Percentiles rank a stretch among this genome's conserved stretches.
Conservation (phyloP, 2,888 invertebrate genomes). For the Cinara cedri region DNA sequence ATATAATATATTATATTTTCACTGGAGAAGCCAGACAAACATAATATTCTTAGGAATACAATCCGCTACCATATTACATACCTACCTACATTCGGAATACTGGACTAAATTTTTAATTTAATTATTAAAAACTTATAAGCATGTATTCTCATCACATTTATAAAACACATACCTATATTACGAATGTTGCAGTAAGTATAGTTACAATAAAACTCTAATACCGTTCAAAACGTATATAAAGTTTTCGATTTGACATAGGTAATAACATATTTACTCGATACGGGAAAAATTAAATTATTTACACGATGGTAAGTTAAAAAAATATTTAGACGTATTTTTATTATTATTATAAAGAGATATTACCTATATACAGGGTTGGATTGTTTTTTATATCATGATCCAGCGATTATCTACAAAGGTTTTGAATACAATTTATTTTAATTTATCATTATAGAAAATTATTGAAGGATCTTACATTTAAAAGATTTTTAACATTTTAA, state of each 20-base stretch:
- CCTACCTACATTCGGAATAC: neutral
- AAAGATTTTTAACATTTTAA: no score
- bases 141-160: neutral
- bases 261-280: neutral
- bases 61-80: constrained; percentile 5
- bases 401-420: no score
- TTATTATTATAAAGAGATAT: no score
- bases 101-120: constrained; percentile 42
- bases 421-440: no score
- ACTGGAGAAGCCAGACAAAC: constrained; percentile 47
- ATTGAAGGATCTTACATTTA: no score
- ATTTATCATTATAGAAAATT: no score
- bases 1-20: constrained; percentile 30
- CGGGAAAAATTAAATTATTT: neutral
- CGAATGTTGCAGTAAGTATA: neutral
- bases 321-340: neutral
- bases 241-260: neutral
- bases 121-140: constrained; percentile 27
- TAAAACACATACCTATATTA: neutral
- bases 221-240: neutral
- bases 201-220: neutral
- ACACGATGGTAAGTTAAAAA: neutral
- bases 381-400: no score
- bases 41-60: constrained; percentile 23
- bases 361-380: no score